Base-by-base conservation (phyloP, 2,113 vertebrate species). In the Megaleporinus macrocephalus region DNA sequence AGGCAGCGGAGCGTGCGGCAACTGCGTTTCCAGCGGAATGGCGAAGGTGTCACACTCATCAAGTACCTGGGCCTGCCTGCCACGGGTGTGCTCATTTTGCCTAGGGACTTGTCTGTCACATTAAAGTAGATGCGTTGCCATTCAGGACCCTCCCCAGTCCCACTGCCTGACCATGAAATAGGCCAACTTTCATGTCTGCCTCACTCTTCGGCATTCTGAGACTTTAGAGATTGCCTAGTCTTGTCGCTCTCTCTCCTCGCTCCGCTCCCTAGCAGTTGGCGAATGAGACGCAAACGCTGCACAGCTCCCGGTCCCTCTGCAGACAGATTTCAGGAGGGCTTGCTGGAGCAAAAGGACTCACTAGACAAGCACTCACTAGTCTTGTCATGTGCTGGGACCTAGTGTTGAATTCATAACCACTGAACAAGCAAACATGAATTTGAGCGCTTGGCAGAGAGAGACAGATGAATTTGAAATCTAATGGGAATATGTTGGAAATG, bases 41-140 rank as follows among this genome's bases (percentile, higher is more conserved):
- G 91, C 75, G 89, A 92, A 92, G 93, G 93, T 94, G 94, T 94
- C 94, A 94, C 89, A 91, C 90, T 93, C 92, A 92, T 93, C 93
- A 94, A 92, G 90, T 94, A 94, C 94, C 92, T 93, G 92, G 91
- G 91, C 90, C 90, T 85, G 90, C 93, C 87, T 92, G 90, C 90
- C 78, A 89, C 78, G 78, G 86, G 86, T 91, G 87, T 88, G 88
- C 87, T 85, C 88, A 84, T 93, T 92, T 93, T 90, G 93, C 94
- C 93, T 92, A 86, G 93, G 93, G 93, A 94, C 93, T 92, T 90
- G 90, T 93, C 93, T 95, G 93, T 95, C 94, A 94, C 93, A 93
- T 94, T 94, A 92, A 91, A 91, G 92, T 89, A 93, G 93, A 94
- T 86, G 92, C 91, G 89, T 94, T 93, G 94, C 93, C 93, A 94